A percentile compares a stretch with the other conserved stretches of the same genome.
phyloP scores from a whole-genome alignment of 2,113 vertebrate genomes.

The Cathartes aura region DNA sequence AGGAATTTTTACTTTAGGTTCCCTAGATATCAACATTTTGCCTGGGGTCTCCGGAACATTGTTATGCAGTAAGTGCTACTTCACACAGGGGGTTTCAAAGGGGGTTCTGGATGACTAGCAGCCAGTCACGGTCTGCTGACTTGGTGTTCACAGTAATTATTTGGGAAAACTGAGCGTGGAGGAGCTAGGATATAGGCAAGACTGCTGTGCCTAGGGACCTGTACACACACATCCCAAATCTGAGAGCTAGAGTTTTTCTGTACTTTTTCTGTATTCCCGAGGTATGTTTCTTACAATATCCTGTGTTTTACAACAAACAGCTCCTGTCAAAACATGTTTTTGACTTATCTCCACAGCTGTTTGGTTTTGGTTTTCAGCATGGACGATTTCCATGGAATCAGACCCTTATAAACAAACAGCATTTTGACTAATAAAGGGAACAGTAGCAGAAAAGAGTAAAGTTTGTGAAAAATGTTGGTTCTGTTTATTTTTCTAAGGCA shows the following conservation, averaged over 20 bases:
- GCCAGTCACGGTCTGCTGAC: background rate
- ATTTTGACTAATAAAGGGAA: background rate
- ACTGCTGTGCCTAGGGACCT: background rate
- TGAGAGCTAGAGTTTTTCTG: background rate
- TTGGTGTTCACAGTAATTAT: background rate
- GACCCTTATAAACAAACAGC: background rate
- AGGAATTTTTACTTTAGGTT: background rate
- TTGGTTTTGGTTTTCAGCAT: background rate
- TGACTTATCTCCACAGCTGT: background rate
- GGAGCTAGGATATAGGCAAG: background rate
- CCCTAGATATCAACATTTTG: background rate
- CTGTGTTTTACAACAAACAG: background rate
- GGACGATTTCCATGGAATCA: background rate
- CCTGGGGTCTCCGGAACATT: background rate
- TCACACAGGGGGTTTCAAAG: background rate
- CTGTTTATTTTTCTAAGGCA: background rate
- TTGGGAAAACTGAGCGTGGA: background rate
- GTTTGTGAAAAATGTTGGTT: background rate
- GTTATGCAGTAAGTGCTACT: background rate
- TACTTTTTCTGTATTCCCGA: rapidly evolving
- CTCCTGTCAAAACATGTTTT: background rate
- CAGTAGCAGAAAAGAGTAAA: background rate
- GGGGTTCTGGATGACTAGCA: background rate
- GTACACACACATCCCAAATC: background rate
- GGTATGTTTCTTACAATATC: background rate